phyloP scores from a whole-genome alignment of 2,797 vertebrate genomes.

The Avahi laniger region DNA sequence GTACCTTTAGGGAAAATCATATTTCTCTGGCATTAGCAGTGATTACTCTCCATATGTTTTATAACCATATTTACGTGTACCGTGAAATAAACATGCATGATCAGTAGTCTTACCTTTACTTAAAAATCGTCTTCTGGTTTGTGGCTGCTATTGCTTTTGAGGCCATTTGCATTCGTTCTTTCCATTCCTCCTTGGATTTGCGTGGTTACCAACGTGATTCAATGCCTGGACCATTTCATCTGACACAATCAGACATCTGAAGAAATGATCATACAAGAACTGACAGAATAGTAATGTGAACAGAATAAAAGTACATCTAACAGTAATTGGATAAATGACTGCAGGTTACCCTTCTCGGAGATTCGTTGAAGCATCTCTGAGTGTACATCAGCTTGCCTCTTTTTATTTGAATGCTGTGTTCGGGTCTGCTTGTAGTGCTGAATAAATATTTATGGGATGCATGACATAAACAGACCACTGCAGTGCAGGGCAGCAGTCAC shows the following conservation, averaged over 20 bases:
- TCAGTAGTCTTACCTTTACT: not conserved
- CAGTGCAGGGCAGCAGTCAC: not conserved
- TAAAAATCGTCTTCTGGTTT: not conserved
- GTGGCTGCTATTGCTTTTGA: not conserved
- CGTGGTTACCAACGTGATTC: not conserved
- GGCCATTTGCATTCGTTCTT: not conserved
- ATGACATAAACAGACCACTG: not conserved
- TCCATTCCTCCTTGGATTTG: not conserved
- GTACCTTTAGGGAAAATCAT: not conserved
- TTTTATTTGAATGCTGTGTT: slow-evolving; percentile 30
- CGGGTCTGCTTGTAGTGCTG: not conserved
- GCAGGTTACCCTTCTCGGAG: slow-evolving; percentile 4
- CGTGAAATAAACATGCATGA: not conserved
- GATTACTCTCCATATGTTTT: not conserved
- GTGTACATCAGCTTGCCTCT: not conserved
- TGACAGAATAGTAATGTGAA: not conserved
- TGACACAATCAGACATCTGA: slow-evolving; percentile 32
- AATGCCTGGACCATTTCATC: not conserved
- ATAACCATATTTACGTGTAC: not conserved
- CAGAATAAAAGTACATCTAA: not conserved
- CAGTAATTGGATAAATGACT: slow-evolving; percentile 33
- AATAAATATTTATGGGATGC: slow-evolving; percentile 40
- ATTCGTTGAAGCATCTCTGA: not conserved
- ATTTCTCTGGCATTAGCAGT: not conserved
- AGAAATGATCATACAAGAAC: not conserved